These are phyloP conservation scores for Resseliella maxima DNA, from an alignment of 2,888 invertebrate species.

Conservation along the genomic window DNA sequence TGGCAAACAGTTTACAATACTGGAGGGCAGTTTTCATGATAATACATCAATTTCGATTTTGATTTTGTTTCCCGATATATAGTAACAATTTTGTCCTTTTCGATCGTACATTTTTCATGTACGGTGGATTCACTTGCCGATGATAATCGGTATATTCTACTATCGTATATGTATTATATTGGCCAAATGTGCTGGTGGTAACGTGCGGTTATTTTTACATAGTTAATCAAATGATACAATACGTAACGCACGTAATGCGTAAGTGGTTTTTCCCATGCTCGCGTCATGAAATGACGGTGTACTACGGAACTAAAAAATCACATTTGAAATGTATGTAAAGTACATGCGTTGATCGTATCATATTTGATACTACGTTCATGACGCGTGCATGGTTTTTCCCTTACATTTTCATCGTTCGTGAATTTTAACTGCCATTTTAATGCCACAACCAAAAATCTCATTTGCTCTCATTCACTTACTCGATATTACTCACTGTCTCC, in stretches of 20 bases:
- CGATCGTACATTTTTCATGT: not conserved
- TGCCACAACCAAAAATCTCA: too few relatives aligned
- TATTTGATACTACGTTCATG: not conserved
- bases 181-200: not conserved
- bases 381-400: not conserved
- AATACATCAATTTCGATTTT: slow-evolving; percentile 38
- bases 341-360: not conserved
- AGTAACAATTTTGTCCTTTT: not conserved
- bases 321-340: too few relatives aligned
- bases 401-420: not conserved
- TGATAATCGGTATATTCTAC: not conserved
- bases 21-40: not conserved
- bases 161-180: not conserved
- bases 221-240: not conserved
- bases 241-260: not conserved
- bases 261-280: slow-evolving; percentile 37
- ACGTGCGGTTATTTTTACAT: not conserved
- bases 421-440: too few relatives aligned
- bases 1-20: not conserved
- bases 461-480: too few relatives aligned
- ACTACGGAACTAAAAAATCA: too few relatives aligned
- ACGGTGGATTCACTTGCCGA: too few relatives aligned
- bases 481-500: too few relatives aligned
- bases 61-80: not conserved
- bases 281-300: too few relatives aligned